Percentiles rank a stretch among this genome's conserved stretches.
phyloP scores from a whole-genome alignment of 2,797 vertebrate genomes.

The Poecilia gillii region DNA sequence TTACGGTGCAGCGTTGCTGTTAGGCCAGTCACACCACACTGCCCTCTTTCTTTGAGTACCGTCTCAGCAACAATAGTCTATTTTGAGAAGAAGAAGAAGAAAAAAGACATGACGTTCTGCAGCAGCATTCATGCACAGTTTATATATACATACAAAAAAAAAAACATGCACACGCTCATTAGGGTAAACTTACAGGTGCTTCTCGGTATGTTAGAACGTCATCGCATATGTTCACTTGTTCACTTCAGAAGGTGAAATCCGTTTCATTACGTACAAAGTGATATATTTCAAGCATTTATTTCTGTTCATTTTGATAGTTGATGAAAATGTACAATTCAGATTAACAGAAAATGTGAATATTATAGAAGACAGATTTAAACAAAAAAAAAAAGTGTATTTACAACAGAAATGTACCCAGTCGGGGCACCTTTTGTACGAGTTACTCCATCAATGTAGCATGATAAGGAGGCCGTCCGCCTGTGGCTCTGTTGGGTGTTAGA shows the following conservation, averaged over 20 bases:
- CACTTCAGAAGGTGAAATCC: neutral
- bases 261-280: neutral
- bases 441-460: neutral
- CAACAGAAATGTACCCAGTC: neutral
- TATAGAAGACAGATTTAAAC: neutral
- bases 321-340: constrained; percentile 1
- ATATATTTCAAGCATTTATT: neutral
- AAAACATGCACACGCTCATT: neutral
- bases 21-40: constrained; percentile 75
- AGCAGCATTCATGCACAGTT: constrained; percentile 12
- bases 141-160: neutral
- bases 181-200: neutral
- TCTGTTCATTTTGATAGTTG: neutral
- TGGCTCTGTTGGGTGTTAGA: neutral
- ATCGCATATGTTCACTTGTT: neutral
- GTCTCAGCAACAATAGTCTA: constrained; percentile 59
- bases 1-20: constrained; percentile 70
- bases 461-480: neutral
- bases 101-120: constrained; percentile 33
- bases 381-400: neutral
- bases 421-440: neutral
- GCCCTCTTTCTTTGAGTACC: constrained; percentile 60
- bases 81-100: constrained; percentile 31
- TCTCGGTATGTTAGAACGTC: neutral
- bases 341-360: neutral